Conservation (phyloP, 2,113 vertebrate genomes). For the Tupaia tana region DNA sequence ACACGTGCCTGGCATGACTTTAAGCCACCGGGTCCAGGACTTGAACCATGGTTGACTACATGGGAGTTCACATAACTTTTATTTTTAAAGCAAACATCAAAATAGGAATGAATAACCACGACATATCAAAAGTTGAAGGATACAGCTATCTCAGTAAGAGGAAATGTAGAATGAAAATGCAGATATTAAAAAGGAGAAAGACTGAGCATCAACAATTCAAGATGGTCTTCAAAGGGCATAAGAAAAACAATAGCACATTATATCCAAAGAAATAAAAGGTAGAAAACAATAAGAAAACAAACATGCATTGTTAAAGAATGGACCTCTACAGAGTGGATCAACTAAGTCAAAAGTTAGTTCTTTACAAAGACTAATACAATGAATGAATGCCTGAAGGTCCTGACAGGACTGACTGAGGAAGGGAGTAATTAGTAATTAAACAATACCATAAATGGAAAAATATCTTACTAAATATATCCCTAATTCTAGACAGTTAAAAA, state of each 20-base stretch:
- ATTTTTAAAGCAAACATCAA: conserved; percentile 9
- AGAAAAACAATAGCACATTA: not conserved
- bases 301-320: not conserved
- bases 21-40: too few relatives aligned
- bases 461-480: not conserved
- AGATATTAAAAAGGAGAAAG: not conserved
- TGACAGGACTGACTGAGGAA: not conserved
- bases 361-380: not conserved
- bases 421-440: not conserved
- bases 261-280: not conserved
- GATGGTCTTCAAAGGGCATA: not conserved
- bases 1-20: too few relatives aligned
- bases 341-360: not conserved
- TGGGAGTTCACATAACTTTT: too few relatives aligned
- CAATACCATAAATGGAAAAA: not conserved
- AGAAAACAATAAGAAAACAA: not conserved
- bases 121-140: not conserved
- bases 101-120: not conserved
- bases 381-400: not conserved
- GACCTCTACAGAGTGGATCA: not conserved
- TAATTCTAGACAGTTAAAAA: not conserved
- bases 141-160: not conserved
- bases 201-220: not conserved
- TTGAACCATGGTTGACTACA: too few relatives aligned
- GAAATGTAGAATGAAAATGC: not conserved